Conservation (phyloP, 2,888 invertebrate genomes). For the Drosophila quinaria region DNA sequence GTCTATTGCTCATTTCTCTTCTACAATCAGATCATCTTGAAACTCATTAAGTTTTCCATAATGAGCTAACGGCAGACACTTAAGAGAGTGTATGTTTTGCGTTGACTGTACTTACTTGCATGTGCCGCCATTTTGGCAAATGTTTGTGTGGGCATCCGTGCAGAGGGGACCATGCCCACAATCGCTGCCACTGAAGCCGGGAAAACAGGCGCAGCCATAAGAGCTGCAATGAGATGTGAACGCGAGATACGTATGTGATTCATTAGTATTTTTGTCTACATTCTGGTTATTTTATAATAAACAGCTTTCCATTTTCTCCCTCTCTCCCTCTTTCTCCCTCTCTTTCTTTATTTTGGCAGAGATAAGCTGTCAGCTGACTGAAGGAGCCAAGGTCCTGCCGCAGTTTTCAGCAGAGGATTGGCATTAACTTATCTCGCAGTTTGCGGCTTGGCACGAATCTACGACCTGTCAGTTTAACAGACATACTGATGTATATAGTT, state of each 20-base stretch:
- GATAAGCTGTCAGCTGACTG: slow-evolving; percentile 37
- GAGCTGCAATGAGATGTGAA: slow-evolving; percentile 87
- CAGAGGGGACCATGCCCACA: slow-evolving; percentile 94
- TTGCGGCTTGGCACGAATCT: slow-evolving; percentile 33
- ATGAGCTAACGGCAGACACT: not conserved
- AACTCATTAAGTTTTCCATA: not conserved
- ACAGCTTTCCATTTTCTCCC: not conserved
- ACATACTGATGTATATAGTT: not conserved
- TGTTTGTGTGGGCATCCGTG: slow-evolving; percentile 88
- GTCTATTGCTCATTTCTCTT: not conserved
- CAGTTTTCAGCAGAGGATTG: slow-evolving; percentile 51
- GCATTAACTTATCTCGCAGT: slow-evolving; percentile 40
- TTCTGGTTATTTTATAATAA: slow-evolving; percentile 20
- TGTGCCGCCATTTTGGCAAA: slow-evolving; percentile 93
- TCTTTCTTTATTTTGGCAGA: not conserved
- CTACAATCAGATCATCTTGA: not conserved
- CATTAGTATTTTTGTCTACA: slow-evolving; percentile 33
- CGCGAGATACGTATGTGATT: slow-evolving; percentile 25
- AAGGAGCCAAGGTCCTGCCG: slow-evolving; percentile 14
- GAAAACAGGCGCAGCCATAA: slow-evolving; percentile 93
- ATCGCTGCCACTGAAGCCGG: slow-evolving; percentile 91
- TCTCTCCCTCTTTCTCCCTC: not conserved
- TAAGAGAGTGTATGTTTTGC: not conserved
- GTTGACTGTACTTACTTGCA: slow-evolving; percentile 90
- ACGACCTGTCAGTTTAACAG: slow-evolving; percentile 15